These are phyloP conservation scores for Eremobia ochroleuca DNA, from an alignment of 2,888 invertebrate genomes.

Conservation along the genomic window DNA sequence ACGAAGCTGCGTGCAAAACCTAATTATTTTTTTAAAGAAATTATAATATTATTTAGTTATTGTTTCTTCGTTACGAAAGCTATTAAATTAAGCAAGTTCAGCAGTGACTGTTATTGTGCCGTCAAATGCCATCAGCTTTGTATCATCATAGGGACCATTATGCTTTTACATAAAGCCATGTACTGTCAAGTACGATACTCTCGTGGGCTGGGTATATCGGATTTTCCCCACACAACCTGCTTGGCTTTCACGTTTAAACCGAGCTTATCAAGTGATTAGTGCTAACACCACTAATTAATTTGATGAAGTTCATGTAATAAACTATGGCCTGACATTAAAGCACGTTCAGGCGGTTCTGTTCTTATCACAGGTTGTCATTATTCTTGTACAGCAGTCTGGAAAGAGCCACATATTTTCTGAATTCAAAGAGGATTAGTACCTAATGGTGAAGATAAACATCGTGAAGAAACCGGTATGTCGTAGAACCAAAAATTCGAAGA, in stretches of 20 bases:
- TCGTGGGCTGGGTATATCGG: neutral
- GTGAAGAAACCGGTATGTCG: neutral
- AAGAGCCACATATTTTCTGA: neutral
- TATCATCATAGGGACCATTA: neutral
- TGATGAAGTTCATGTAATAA: slow-evolving; percentile 14
- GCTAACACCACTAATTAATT: slow-evolving; percentile 35
- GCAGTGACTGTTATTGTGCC: neutral
- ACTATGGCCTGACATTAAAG: neutral
- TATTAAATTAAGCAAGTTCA: neutral
- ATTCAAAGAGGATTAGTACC: neutral
- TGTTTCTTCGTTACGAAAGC: neutral
- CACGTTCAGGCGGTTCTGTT: neutral
- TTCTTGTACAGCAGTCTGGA: neutral
- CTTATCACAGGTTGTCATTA: neutral
- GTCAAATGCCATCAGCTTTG: neutral
- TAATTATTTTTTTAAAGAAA: no score
- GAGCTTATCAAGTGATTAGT: slow-evolving; percentile 38
- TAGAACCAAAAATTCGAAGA: neutral
- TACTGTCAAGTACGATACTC: neutral
- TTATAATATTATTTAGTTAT: no score
- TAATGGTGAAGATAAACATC: neutral
- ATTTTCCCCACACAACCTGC: slow-evolving; percentile 20
- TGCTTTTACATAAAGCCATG: neutral
- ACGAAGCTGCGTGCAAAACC: no score
- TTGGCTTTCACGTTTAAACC: slow-evolving; percentile 23